A percentile compares a stretch with the other conserved stretches of the same genome.
Conservation (phyloP, 2,888 invertebrate genomes). For the Nezara viridula region DNA sequence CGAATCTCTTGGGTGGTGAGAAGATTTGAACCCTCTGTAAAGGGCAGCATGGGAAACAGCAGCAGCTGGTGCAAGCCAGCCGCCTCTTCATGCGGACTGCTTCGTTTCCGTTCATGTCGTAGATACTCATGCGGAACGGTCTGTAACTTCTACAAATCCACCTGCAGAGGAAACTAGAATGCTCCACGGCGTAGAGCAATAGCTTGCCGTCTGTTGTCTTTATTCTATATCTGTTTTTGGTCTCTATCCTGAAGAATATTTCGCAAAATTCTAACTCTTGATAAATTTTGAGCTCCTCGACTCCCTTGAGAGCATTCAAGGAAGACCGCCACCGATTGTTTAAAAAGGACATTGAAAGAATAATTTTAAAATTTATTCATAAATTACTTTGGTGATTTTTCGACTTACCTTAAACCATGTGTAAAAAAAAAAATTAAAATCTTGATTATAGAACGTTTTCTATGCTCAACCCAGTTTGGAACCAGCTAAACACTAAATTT, state of each 20-base stretch:
- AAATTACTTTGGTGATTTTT: neutral
- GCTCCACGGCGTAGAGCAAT: neutral
- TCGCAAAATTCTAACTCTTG: neutral
- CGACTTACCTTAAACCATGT: neutral
- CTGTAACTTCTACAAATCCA: neutral
- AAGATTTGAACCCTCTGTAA: neutral
- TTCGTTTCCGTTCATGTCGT: neutral
- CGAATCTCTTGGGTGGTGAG: neutral
- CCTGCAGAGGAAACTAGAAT: neutral
- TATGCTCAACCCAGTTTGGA: too few relatives aligned
- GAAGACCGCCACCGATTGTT: neutral
- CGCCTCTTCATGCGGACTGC: neutral
- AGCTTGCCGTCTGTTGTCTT: neutral
- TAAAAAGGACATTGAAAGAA: neutral
- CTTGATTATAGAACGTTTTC: too few relatives aligned
- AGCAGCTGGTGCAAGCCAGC: neutral
- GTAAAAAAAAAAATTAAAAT: neutral
- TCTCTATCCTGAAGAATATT: neutral
- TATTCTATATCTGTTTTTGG: neutral
- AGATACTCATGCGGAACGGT: neutral
- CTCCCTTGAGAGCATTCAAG: neutral
- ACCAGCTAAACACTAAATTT: too few relatives aligned
- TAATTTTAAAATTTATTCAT: neutral
- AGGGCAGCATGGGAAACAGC: neutral
- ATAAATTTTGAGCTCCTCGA: neutral